Base-by-base conservation (phyloP, 2,888 invertebrate species). In the Hypercompe scribonia region DNA sequence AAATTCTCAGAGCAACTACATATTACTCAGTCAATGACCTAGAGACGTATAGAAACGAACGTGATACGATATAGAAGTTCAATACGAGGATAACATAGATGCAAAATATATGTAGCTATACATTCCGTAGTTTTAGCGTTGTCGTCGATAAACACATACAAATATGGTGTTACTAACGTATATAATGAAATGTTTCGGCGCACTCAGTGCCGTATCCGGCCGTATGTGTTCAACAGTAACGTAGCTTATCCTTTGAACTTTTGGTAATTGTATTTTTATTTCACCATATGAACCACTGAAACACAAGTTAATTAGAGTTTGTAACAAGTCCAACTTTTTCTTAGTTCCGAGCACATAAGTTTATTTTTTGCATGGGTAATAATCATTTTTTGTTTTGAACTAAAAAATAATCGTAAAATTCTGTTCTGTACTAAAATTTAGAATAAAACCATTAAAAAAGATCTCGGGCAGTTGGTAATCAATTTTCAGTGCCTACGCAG, bases 121-220 rank as follows among this genome's bases (percentile, higher is more conserved):
- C 65, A 58, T 42, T 42, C 31, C 46, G 69, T 75, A 72, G 76
- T 79, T 77, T 70, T 72, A 73, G 68, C 66, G 68, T 72, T 76
- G 50, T 66, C 71, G 70, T 75, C 75, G 54, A 74, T 65, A 72
- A 73, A 50, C 46, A 72, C 73, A 83, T 80, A 69, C 70, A 34
- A 79, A 68, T 75, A 73, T 79, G 68, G 75, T 66, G 73, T 39
- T 78, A 89, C 94, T 91, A 79, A 95, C 95, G 76, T 91, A 91
- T 75, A 95, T 80, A 31, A 86, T 78, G 75, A 95, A 95, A 77
- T 90, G 85, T 75, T 90, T 94, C 2, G 94, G 95, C 21, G 95
- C 95, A 83, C 95, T 95, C 46, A 79, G 86, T 13, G 93, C 92
- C 0, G 90, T 90, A 80, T 95, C 95, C 3, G 95, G 95, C 4